phyloP scores from a whole-genome alignment of 30 jellyfish, hydroid and myxozoan genomes.

The Phacellophora camtschatica region DNA sequence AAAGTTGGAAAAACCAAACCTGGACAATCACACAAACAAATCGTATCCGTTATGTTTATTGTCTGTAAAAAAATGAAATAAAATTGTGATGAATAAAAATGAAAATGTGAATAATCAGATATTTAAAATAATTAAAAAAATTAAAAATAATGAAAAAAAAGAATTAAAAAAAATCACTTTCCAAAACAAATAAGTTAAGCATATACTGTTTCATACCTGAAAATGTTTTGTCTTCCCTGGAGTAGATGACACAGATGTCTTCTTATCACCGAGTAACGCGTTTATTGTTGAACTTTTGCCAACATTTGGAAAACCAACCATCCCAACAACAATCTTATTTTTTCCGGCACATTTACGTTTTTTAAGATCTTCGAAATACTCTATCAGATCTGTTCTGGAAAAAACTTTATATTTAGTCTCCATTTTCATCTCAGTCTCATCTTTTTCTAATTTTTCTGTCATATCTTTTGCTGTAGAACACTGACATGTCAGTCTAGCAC shows the following conservation, averaged over 20 bases:
- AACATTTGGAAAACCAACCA: constrained; percentile 97
- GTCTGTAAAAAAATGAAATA: constrained; percentile 50
- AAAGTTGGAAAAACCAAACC: constrained; percentile 95
- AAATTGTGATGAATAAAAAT: neutral
- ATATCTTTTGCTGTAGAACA: too few relatives aligned
- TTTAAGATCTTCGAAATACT: constrained; percentile 49
- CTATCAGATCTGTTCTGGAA: constrained; percentile 47
- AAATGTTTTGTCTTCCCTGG: constrained; percentile 99
- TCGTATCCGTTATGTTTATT: constrained; percentile 48
- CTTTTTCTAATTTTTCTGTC: too few relatives aligned
- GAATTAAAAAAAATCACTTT: too few relatives aligned
- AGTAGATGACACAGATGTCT: constrained; percentile 95
- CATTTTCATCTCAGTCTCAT: neutral
- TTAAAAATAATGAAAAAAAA: too few relatives aligned
- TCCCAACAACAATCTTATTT: constrained; percentile 39
- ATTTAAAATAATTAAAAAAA: too few relatives aligned
- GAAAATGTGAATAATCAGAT: neutral
- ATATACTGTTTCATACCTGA: constrained; percentile 63
- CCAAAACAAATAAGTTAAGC: too few relatives aligned
- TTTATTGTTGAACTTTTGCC: constrained; percentile 98
- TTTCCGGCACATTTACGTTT: constrained; percentile 25
- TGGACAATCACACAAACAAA: constrained; percentile 95
- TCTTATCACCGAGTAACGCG: constrained; percentile 78
- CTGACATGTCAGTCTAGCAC: too few relatives aligned
- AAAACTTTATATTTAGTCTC: neutral